These are phyloP conservation scores for Octopus sinensis DNA, from an alignment of 1,140 invertebrate species.

Conservation along the genomic window DNA sequence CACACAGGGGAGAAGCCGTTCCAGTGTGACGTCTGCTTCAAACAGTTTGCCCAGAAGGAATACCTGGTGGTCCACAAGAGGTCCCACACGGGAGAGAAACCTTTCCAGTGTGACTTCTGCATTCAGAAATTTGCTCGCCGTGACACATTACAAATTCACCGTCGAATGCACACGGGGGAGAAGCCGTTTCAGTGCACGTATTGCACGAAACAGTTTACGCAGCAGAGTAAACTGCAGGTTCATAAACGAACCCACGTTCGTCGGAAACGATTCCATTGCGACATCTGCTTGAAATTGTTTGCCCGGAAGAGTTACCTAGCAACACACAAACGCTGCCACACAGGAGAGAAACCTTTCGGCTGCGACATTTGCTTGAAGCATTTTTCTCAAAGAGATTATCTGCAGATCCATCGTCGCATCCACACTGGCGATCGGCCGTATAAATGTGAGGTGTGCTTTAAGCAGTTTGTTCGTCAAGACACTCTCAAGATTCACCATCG, in stretches of 20 bases:
- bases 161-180: slow-evolving; percentile 31
- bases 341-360: slow-evolving; percentile 24
- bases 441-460: slow-evolving; percentile 28
- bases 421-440: slow-evolving; percentile 33
- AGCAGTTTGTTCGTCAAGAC: slow-evolving; percentile 23
- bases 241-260: slow-evolving; percentile 21
- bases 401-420: slow-evolving; percentile 34
- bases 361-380: slow-evolving; percentile 25
- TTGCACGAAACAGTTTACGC: slow-evolving; percentile 28
- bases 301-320: slow-evolving; percentile 20
- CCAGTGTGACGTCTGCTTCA: slow-evolving; percentile 80
- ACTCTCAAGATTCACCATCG: slow-evolving; percentile 15
- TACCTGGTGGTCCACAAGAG: slow-evolving; percentile 88
- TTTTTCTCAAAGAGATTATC: slow-evolving; percentile 41
- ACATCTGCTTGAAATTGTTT: slow-evolving; percentile 19
- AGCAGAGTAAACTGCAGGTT: slow-evolving; percentile 18
- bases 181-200: slow-evolving; percentile 26
- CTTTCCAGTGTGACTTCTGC: slow-evolving; percentile 85
- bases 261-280: slow-evolving; percentile 19
- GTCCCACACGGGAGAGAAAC: slow-evolving; percentile 93
- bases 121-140: slow-evolving; percentile 30
- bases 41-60: slow-evolving; percentile 82
- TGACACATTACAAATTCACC: slow-evolving; percentile 39
- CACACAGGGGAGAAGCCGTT: slow-evolving; percentile 51
- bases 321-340: slow-evolving; percentile 26